phyloP scores from a whole-genome alignment of 2,888 invertebrate species.

The Drosophila putrida region DNA sequence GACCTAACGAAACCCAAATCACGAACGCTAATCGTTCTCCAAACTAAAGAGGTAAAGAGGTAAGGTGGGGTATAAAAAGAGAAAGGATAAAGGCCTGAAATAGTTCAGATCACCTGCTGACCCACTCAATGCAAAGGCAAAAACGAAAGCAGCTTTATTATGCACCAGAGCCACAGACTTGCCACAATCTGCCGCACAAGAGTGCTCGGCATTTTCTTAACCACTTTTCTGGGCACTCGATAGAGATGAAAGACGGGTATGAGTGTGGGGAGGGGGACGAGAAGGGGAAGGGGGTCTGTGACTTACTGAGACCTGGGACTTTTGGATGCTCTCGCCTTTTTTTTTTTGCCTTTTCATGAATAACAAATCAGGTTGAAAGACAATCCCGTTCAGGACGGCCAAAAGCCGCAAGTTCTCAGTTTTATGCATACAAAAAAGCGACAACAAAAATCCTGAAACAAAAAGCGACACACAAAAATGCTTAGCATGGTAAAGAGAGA shows the following conservation, averaged over 20 bases:
- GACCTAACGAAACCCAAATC: slow-evolving; percentile 29
- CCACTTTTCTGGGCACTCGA: slow-evolving; percentile 63
- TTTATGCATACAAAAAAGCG: slow-evolving; percentile 73
- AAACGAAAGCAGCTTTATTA: slow-evolving; percentile 54
- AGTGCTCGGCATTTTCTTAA: slow-evolving; percentile 72
- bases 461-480: slow-evolving; percentile 55
- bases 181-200: slow-evolving; percentile 62
- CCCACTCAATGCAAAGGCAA: slow-evolving; percentile 33
- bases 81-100: slow-evolving; percentile 13
- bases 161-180: slow-evolving; percentile 51
- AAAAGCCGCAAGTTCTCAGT: slow-evolving; percentile 73
- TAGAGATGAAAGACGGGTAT: slow-evolving; percentile 15
- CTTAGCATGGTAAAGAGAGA: slow-evolving; percentile 62
- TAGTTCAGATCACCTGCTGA: slow-evolving; percentile 41
- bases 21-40: slow-evolving; percentile 59
- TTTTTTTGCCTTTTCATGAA: slow-evolving; percentile 70
- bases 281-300: too few relatives aligned
- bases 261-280: background rate
- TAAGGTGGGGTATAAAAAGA: slow-evolving; percentile 13
- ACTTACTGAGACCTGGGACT: slow-evolving; percentile 5
- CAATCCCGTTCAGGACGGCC: slow-evolving; percentile 60
- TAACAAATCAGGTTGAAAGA: slow-evolving; percentile 79
- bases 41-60: slow-evolving; percentile 9
- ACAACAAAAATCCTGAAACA: slow-evolving; percentile 69
- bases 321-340: slow-evolving; percentile 40